Conservation (phyloP, 1,140 invertebrate genomes). For the Zaprionus ornatus region DNA sequence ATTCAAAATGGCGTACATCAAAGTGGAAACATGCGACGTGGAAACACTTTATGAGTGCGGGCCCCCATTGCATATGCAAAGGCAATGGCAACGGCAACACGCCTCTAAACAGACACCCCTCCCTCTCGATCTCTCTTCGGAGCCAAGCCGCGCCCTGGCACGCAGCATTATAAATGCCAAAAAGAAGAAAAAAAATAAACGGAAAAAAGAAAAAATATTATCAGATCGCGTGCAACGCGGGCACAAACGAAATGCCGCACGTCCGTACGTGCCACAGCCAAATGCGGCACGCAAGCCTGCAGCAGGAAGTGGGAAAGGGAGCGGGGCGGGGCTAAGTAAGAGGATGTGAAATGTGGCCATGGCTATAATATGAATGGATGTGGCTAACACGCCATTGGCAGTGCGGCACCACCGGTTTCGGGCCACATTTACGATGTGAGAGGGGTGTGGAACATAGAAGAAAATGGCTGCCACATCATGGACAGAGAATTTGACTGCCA, state of each 20-base stretch:
- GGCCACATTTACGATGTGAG: constrained; percentile 45
- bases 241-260: constrained; percentile 68
- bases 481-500: constrained; percentile 33
- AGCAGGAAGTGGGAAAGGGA: not conserved
- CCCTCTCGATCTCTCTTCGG: constrained; percentile 8
- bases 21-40: constrained; percentile 70
- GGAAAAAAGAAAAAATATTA: constrained; percentile 53
- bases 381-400: constrained; percentile 67
- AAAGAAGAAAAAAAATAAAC: constrained; percentile 29
- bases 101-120: constrained; percentile 35
- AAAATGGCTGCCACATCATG: constrained; percentile 61
- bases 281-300: constrained; percentile 63
- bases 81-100: constrained; percentile 28
- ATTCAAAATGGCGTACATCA: constrained; percentile 75
- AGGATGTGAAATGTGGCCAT: constrained; percentile 6
- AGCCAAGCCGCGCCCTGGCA: constrained; percentile 58
- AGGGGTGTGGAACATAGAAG: not conserved
- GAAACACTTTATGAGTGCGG: constrained; percentile 62
- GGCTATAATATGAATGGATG: constrained; percentile 19
- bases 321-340: constrained; percentile 17
- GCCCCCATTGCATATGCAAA: constrained; percentile 56
- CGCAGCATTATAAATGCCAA: constrained; percentile 73
- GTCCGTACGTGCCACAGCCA: constrained; percentile 60
- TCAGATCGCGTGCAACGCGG: constrained; percentile 75
- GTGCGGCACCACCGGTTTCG: constrained; percentile 34